These are phyloP conservation scores for Prietella phreatophila DNA, from an alignment of 2,113 vertebrate species.

Conservation along the genomic window DNA sequence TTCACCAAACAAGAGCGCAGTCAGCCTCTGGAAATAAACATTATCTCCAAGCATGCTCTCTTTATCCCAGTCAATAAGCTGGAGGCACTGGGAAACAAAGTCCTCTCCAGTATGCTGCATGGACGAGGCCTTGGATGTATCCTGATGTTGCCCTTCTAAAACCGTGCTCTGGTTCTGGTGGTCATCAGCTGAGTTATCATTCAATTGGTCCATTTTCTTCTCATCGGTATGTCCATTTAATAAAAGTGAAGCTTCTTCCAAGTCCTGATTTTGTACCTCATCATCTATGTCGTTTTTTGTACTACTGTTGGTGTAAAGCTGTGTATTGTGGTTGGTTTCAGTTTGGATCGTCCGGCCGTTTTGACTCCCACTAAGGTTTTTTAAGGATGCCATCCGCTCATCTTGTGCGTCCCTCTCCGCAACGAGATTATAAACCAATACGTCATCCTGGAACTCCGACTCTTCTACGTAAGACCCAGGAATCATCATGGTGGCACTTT, in stretches of 20 bases:
- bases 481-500: slow-evolving; percentile 81
- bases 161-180: neutral
- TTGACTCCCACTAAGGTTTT: slow-evolving; percentile 62
- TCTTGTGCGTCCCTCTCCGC: slow-evolving; percentile 77
- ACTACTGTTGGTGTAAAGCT: neutral
- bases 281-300: neutral
- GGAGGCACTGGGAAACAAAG: slow-evolving; percentile 82
- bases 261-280: neutral
- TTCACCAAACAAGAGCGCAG: slow-evolving; percentile 54
- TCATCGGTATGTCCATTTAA: slow-evolving; percentile 10
- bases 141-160: slow-evolving; percentile 42
- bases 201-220: neutral
- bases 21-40: slow-evolving; percentile 54
- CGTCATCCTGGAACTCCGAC: slow-evolving; percentile 88
- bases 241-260: neutral
- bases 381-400: slow-evolving; percentile 32
- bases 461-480: slow-evolving; percentile 89
- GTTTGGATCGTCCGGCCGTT: slow-evolving; percentile 6
- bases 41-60: slow-evolving; percentile 51
- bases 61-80: slow-evolving; percentile 79
- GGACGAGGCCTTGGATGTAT: slow-evolving; percentile 32
- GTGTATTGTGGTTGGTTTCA: neutral
- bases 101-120: slow-evolving; percentile 68
- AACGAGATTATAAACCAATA: slow-evolving; percentile 87
- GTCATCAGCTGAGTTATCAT: slow-evolving; percentile 20